Conservation (phyloP, 1,140 invertebrate genomes). For the Psilanteris sp. region DNA sequence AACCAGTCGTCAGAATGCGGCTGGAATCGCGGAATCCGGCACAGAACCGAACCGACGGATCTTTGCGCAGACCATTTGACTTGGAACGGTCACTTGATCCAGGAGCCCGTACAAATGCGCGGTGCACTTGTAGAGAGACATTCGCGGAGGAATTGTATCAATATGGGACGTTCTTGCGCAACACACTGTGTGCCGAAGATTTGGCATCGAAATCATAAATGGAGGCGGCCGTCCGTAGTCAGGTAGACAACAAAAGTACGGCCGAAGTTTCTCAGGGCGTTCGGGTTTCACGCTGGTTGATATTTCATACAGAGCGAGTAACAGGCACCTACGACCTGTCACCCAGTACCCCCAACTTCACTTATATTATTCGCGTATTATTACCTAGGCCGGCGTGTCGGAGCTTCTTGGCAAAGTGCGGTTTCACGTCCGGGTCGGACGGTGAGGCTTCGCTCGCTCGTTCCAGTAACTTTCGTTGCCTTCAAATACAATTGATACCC, state of each 20-base stretch:
- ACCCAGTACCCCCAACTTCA: slow-evolving; percentile 69
- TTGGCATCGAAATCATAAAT: slow-evolving; percentile 37
- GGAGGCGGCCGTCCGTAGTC: slow-evolving; percentile 32
- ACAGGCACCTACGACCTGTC: slow-evolving; percentile 70
- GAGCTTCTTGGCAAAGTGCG: slow-evolving; percentile 73
- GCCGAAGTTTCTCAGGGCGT: slow-evolving; percentile 78
- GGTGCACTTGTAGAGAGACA: too few relatives aligned
- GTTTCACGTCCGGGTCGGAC: slow-evolving; percentile 76
- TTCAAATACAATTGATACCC: slow-evolving; percentile 38
- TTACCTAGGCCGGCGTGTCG: slow-evolving; percentile 66
- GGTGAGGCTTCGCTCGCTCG: slow-evolving; percentile 45
- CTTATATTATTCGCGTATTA: slow-evolving; percentile 74
- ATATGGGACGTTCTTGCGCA: too few relatives aligned
- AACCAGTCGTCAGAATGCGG: too few relatives aligned
- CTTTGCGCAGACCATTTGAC: too few relatives aligned
- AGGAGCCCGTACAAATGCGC: too few relatives aligned
- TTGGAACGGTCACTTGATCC: too few relatives aligned
- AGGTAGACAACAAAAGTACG: slow-evolving; percentile 54
- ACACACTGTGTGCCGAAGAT: slow-evolving; percentile 26
- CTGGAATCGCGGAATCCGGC: too few relatives aligned
- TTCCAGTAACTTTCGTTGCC: slow-evolving; percentile 23
- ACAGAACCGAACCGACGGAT: too few relatives aligned
- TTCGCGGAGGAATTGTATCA: too few relatives aligned
- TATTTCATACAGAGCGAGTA: slow-evolving; percentile 79
- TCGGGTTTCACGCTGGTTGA: slow-evolving; percentile 80